Evolutionary conservation across 2,888 invertebrate genomes (phyloP).

Genomic region (Pemphredon lugubris): DNA sequence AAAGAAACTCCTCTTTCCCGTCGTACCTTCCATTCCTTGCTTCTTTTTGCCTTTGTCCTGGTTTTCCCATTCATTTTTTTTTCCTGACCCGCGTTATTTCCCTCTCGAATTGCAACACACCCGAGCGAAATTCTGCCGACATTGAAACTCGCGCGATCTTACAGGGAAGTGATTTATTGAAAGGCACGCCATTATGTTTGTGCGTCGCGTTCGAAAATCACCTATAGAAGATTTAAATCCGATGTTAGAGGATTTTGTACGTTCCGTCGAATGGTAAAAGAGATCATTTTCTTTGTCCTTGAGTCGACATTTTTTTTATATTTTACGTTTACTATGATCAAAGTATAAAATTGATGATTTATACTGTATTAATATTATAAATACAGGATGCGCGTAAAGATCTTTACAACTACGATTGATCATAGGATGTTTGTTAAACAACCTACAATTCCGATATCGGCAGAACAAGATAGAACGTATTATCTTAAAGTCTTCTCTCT

Average conservation of each 20-base stretch:
- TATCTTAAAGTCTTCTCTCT: too few relatives aligned
- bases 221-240: not conserved
- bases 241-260: not conserved
- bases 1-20: constrained; percentile 25
- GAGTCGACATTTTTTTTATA: too few relatives aligned
- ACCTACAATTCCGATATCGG: too few relatives aligned
- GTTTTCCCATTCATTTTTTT: constrained; percentile 3
- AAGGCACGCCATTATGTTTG: constrained; percentile 26
- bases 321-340: too few relatives aligned
- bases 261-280: not conserved
- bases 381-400: too few relatives aligned
- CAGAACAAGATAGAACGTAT: too few relatives aligned
- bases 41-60: too few relatives aligned
- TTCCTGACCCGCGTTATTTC: constrained; percentile 3
- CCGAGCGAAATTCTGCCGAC: constrained; percentile 1
- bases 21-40: constrained; percentile 1
- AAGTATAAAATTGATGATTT: too few relatives aligned
- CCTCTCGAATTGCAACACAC: constrained; percentile 24
- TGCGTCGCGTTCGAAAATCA: constrained; percentile 27
- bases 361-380: too few relatives aligned
- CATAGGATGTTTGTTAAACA: too few relatives aligned
- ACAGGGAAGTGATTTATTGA: constrained; percentile 48
- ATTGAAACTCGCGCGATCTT: constrained; percentile 20
- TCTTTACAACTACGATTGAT: too few relatives aligned
- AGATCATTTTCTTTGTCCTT: too few relatives aligned